Percentiles rank a stretch among this genome's conserved stretches.
Conservation (phyloP, 2,888 invertebrate species). For the Tenthredo mesomela region DNA sequence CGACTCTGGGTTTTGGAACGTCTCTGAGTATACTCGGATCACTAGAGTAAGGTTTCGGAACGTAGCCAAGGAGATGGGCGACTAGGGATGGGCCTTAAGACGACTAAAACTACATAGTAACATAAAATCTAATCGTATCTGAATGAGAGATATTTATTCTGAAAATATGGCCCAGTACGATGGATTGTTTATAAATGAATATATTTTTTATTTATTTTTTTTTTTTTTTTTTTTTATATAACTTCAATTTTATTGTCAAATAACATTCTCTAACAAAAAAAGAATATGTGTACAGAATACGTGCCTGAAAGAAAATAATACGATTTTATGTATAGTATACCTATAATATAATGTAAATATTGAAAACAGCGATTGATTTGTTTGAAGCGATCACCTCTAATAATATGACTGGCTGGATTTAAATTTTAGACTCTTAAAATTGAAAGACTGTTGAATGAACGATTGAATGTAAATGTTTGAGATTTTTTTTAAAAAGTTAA, state of each 20-base stretch:
- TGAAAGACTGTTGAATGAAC: not conserved
- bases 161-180: not conserved
- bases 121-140: too few species aligned
- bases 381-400: constrained; percentile 26
- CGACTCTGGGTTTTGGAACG: too few species aligned
- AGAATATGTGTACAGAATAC: constrained; percentile 62
- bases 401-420: not conserved
- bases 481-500: not conserved
- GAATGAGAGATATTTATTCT: too few species aligned
- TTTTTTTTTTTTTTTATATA: constrained; percentile 58
- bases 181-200: not conserved
- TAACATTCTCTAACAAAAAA: constrained; percentile 65
- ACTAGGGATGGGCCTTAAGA: too few species aligned
- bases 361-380: constrained; percentile 53
- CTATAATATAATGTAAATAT: constrained; percentile 48
- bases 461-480: not conserved
- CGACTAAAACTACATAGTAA: too few species aligned
- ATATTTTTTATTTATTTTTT: constrained; percentile 54
- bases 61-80: too few species aligned
- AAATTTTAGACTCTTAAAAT: not conserved
- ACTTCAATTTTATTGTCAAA: constrained; percentile 65
- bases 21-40: too few species aligned
- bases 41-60: too few species aligned
- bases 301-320: constrained; percentile 46
- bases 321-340: constrained; percentile 32